Percentiles rank a stretch among this genome's conserved stretches.
Conservation (phyloP, 1,140 invertebrate genomes). For the Zophobas morio region DNA sequence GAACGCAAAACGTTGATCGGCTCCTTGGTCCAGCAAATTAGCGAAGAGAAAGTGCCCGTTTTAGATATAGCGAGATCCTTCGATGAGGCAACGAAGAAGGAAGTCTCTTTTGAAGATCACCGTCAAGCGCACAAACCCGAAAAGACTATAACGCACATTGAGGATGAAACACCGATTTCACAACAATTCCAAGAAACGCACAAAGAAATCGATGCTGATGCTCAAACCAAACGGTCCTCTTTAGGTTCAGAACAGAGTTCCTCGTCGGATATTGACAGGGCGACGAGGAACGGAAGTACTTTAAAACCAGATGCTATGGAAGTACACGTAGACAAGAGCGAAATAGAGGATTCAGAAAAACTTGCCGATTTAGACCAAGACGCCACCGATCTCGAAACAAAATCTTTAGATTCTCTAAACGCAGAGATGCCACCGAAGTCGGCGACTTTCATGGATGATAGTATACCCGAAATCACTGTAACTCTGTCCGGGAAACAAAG, state of each 20-base stretch:
- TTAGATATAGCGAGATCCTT: constrained; percentile 59
- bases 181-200: constrained; percentile 56
- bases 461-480: constrained; percentile 65
- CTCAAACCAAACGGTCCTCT: constrained; percentile 53
- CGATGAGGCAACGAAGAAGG: constrained; percentile 45
- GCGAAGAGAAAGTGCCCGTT: constrained; percentile 54
- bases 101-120: constrained; percentile 35
- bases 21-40: constrained; percentile 39
- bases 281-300: constrained; percentile 58
- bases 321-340: constrained; percentile 71
- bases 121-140: constrained; percentile 38
- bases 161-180: constrained; percentile 51
- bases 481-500: constrained; percentile 64
- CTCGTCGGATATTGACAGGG: constrained; percentile 58
- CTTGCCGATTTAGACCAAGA: constrained; percentile 66
- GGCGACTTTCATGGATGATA: constrained; percentile 52
- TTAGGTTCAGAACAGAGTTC: constrained; percentile 58
- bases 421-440: constrained; percentile 57
- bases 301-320: constrained; percentile 68
- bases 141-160: constrained; percentile 50
- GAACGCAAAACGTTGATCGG: constrained; percentile 65
- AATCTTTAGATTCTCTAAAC: constrained; percentile 56
- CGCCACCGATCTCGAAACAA: constrained; percentile 63
- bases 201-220: constrained; percentile 57
- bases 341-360: constrained; percentile 70